These are phyloP conservation scores for Cyprinodon brontotheroides DNA, from an alignment of 2,113 vertebrate species.

Conservation along the genomic window DNA sequence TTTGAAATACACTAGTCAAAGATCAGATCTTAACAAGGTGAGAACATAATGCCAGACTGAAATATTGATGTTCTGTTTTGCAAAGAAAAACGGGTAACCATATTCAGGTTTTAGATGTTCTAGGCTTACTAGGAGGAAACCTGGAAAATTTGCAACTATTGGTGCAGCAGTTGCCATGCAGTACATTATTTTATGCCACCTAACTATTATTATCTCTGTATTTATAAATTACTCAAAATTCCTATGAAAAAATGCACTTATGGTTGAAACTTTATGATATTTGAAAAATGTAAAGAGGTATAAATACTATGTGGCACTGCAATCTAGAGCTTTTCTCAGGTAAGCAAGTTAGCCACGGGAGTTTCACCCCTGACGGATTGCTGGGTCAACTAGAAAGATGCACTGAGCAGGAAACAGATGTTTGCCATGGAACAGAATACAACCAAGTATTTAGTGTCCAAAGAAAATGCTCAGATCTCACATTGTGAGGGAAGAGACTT, in stretches of 20 bases:
- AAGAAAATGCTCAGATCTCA: constrained; percentile 33
- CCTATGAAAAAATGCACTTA: not conserved
- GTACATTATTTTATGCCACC: not conserved
- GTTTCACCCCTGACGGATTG: constrained; percentile 50
- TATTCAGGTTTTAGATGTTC: not conserved
- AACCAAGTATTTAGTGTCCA: constrained; percentile 41
- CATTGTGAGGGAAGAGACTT: constrained; percentile 47
- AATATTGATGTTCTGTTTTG: not conserved
- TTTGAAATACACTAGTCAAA: not conserved
- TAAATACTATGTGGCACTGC: not conserved
- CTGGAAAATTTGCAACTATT: not conserved
- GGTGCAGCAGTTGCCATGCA: not conserved
- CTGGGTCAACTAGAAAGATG: constrained; percentile 42
- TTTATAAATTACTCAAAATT: not conserved
- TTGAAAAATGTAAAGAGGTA: not conserved
- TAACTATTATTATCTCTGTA: not conserved
- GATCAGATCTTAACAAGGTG: not conserved
- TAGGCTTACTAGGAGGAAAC: not conserved
- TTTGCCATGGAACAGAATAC: constrained; percentile 33
- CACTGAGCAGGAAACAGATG: constrained; percentile 61
- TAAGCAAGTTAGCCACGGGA: constrained; percentile 35
- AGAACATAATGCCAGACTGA: not conserved
- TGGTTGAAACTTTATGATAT: not conserved
- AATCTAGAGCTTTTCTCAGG: constrained; percentile 22
- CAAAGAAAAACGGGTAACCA: not conserved